A percentile compares a stretch with the other conserved stretches of the same genome.
Conservation (phyloP, 2,113 vertebrate genomes). For the Holacanthus passer region DNA sequence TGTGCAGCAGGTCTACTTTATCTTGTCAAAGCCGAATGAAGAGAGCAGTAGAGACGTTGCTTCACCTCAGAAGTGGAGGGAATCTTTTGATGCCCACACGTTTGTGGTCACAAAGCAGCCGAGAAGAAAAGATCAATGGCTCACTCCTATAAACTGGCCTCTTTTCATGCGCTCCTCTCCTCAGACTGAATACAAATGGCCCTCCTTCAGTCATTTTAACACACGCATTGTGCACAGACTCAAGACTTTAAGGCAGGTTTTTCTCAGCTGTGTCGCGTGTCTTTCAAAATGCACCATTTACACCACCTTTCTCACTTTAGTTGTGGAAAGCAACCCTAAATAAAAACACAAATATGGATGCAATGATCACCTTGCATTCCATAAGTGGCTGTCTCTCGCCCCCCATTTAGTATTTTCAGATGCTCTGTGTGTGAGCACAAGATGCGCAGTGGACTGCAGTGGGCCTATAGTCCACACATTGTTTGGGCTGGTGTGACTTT, state of each 20-base stretch:
- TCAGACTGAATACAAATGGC: slow-evolving; percentile 57
- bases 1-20: background rate
- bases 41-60: slow-evolving; percentile 1
- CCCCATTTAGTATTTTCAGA: slow-evolving; percentile 10
- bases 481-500: slow-evolving; percentile 78
- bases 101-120: slow-evolving; percentile 62
- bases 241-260: background rate
- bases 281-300: background rate
- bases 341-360: background rate
- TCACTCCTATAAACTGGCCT: slow-evolving; percentile 49
- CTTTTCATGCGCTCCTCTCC: slow-evolving; percentile 65
- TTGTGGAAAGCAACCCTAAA: background rate
- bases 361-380: background rate
- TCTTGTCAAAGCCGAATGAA: slow-evolving; percentile 5
- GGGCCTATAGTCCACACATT: slow-evolving; percentile 58
- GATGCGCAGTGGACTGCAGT: slow-evolving; percentile 57
- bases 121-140: slow-evolving; percentile 72
- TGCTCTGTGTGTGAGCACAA: slow-evolving; percentile 28
- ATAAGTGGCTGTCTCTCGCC: background rate
- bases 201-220: slow-evolving; percentile 54
- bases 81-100: slow-evolving; percentile 56
- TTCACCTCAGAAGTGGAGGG: slow-evolving; percentile 5
- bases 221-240: slow-evolving; percentile 51
- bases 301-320: background rate
- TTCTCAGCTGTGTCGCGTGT: slow-evolving; percentile 10